Evolutionary conservation across 1,140 invertebrate species (phyloP).

Genomic region (Apocrypta bakeri): DNA sequence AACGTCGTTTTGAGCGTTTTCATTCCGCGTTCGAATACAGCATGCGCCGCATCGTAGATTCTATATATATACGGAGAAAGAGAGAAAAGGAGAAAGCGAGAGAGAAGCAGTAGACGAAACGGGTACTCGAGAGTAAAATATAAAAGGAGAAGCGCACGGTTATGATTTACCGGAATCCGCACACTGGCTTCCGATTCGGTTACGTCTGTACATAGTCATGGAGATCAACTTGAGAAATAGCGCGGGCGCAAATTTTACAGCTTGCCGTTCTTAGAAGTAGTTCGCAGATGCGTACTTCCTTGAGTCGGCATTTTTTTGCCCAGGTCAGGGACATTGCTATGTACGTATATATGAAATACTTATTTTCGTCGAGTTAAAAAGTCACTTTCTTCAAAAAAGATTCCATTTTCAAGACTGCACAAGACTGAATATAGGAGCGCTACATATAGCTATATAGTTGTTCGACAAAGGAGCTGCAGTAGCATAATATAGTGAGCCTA

Average conservation of each 20-base stretch:
- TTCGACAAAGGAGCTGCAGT: not conserved
- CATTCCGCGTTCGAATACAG: not conserved
- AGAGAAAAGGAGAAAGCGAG: too few relatives aligned
- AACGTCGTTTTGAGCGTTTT: not conserved
- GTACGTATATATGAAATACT: too few relatives aligned
- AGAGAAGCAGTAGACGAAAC: too few relatives aligned
- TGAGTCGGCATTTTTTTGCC: not conserved
- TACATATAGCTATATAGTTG: too few relatives aligned
- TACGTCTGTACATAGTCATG: not conserved
- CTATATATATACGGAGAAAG: too few relatives aligned
- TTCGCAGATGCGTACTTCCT: not conserved
- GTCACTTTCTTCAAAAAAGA: not conserved
- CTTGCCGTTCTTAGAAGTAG: not conserved
- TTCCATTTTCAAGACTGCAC: too few relatives aligned
- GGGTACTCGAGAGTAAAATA: not conserved
- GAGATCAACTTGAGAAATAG: not conserved
- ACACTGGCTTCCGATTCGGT: not conserved
- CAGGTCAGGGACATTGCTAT: too few relatives aligned
- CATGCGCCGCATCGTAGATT: too few relatives aligned
- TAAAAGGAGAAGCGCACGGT: constrained; percentile 2
- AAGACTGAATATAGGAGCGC: too few relatives aligned
- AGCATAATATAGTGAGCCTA: not conserved
- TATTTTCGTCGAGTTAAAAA: not conserved
- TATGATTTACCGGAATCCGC: constrained; percentile 9
- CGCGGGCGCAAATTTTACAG: not conserved